A percentile compares a stretch with the other conserved stretches of the same genome.
phyloP scores from a whole-genome alignment of 1,140 invertebrate species.

The Drosophila pachea region DNA sequence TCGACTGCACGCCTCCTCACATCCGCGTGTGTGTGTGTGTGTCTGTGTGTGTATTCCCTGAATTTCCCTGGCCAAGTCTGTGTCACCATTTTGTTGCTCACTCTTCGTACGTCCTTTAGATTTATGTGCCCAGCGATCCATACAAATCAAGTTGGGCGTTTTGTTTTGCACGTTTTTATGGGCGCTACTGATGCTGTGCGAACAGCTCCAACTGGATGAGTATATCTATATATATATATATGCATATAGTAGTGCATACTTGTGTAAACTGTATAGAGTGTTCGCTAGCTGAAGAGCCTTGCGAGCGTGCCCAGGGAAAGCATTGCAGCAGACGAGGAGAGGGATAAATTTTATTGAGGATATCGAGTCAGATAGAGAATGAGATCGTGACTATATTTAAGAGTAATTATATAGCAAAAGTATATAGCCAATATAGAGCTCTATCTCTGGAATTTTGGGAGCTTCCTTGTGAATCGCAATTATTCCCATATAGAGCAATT shows the following conservation, averaged over 20 bases:
- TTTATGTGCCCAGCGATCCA: slow-evolving; percentile 47
- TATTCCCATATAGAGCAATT: too few relatives aligned
- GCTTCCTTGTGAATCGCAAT: too few relatives aligned
- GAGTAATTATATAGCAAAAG: too few relatives aligned
- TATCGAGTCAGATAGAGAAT: too few relatives aligned
- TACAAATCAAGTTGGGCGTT: slow-evolving; percentile 63
- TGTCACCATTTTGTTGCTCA: slow-evolving; percentile 39
- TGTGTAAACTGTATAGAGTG: too few relatives aligned
- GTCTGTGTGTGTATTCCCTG: slow-evolving; percentile 15
- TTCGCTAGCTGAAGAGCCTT: too few relatives aligned
- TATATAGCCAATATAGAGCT: too few relatives aligned
- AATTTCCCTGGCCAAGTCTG: slow-evolving; percentile 27
- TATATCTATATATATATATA: background rate
- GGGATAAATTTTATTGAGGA: too few relatives aligned
- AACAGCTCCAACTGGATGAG: slow-evolving; percentile 1
- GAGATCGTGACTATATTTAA: too few relatives aligned
- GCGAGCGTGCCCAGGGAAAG: too few relatives aligned
- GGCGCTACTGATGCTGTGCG: slow-evolving; percentile 68
- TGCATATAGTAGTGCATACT: background rate
- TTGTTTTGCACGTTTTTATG: slow-evolving; percentile 72
- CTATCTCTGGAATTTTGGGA: too few relatives aligned
- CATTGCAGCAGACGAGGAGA: too few relatives aligned
- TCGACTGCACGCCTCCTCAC: slow-evolving; percentile 24
- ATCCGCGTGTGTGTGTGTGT: background rate
- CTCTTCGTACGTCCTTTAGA: slow-evolving; percentile 27